Evolutionary conservation across 2,797 vertebrate species (phyloP), one percentile per base, ranked within the genome.

Genomic region (Sternarchorhynchus goeldii): DNA sequence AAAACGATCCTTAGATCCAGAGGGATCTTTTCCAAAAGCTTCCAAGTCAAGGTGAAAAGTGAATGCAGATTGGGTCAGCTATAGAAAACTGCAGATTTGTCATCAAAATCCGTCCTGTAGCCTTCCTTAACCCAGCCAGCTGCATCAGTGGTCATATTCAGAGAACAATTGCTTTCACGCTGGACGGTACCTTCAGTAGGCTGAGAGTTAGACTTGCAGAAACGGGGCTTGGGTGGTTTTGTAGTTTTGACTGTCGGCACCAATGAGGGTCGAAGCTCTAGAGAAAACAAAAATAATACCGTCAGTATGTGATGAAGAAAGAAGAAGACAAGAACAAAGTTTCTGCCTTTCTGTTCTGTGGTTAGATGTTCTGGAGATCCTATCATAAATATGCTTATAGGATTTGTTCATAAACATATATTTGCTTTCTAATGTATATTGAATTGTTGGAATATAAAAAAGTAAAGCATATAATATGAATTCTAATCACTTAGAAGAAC

Each of bases 111-210:
- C 25, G 25, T 25, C 25, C 25, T 25, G 25, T 25, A 25, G 25
- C 25, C 25, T 25, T 25, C 25, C 25, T 0, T 25, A 25, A 25
- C 25, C 25, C 25, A 12, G 45, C 2, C 12, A 50, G 10, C 45
- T 12, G 3, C 45, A 12, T 12, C 45, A 50, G 45, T 50, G 8
- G 45, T 12, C 45, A 12, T 50, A 50, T 50, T 50, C 45, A 14
- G 45, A 10, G 45, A 10, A 12, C 25, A 39, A 20, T 4, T 59
- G 34, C 25, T 20, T 73, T 41, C 25, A 36, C 25, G n/a, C 6
- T 7, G 10, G 20, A 0, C 29, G 12, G 18, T 77, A 77, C 76
- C 76, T 77, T 70, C 63, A 4, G 29, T 16, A 18, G 72, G 16
- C 16, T 56, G 36, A 60, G 32, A 21, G 18, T n/a, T 60, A 10